Evolutionary conservation across 2,797 vertebrate genomes (phyloP).

Genomic region (Poliocrania exsul): DNA sequence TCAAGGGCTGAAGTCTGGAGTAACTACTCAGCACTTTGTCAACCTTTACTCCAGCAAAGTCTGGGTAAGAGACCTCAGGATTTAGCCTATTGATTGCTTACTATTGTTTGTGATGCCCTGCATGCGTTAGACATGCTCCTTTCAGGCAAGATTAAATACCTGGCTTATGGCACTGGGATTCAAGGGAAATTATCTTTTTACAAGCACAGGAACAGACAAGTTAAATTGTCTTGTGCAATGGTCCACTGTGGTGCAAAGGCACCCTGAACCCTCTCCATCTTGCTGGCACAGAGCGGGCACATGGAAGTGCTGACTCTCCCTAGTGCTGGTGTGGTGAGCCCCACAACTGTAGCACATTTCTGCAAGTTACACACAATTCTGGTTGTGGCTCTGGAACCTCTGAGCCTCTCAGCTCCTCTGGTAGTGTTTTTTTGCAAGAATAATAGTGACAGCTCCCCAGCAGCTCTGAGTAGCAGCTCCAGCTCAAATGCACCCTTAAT

Average conservation of each 20-base stretch:
- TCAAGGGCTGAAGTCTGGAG: background rate
- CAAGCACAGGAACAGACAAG: background rate
- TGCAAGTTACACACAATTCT: background rate
- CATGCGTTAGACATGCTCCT: background rate
- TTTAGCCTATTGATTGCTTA: slow-evolving; percentile 54
- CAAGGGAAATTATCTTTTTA: slow-evolving; percentile 13
- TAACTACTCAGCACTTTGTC: slow-evolving; percentile 53
- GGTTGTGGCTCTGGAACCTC: background rate
- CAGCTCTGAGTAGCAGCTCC: slow-evolving; percentile 26
- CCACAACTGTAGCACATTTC: background rate
- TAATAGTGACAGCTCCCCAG: background rate
- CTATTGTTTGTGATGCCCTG: slow-evolving; percentile 41
- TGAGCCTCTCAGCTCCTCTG: background rate
- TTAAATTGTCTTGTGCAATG: background rate
- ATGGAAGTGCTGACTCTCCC: background rate
- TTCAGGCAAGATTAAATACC: slow-evolving; percentile 64
- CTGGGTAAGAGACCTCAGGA: slow-evolving; percentile 37
- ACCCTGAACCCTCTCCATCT: background rate
- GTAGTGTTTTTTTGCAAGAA: background rate
- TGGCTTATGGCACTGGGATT: slow-evolving; percentile 11
- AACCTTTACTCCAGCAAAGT: slow-evolving; percentile 48
- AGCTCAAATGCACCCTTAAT: slow-evolving; percentile 34
- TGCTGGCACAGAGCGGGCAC: background rate
- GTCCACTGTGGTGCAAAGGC: background rate
- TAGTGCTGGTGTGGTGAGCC: background rate